Conservation (phyloP, 2,113 vertebrate species). For the Lampris megalopsis region DNA sequence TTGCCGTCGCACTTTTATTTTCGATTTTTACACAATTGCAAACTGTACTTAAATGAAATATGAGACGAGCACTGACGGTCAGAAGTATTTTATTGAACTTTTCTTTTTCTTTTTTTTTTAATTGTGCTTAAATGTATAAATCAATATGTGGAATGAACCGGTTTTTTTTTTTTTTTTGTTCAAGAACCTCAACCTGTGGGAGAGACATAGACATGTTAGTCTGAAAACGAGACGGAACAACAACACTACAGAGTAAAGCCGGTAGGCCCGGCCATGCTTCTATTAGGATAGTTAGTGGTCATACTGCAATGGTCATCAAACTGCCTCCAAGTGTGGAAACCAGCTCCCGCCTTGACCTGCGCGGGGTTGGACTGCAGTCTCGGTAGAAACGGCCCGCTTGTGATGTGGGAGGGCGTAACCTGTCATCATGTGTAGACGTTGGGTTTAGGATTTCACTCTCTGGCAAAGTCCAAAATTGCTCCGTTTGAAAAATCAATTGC, state of each 20-base stretch:
- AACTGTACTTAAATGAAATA: slow-evolving; percentile 57
- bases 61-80: slow-evolving; percentile 81
- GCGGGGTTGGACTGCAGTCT: slow-evolving; percentile 23
- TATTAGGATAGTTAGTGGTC: slow-evolving; percentile 6
- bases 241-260: slow-evolving; percentile 15
- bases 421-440: slow-evolving; percentile 23
- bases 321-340: slow-evolving; percentile 73
- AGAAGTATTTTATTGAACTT: slow-evolving; percentile 76
- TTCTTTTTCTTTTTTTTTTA: slow-evolving; percentile 40
- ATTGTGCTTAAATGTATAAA: slow-evolving; percentile 70
- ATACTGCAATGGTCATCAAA: slow-evolving; percentile 70
- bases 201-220: slow-evolving; percentile 27
- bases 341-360: slow-evolving; percentile 56
- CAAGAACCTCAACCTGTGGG: slow-evolving; percentile 46
- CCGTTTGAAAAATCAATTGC: slow-evolving; percentile 44
- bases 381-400: slow-evolving; percentile 22
- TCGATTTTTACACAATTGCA: slow-evolving; percentile 51
- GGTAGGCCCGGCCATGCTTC: slow-evolving; percentile 40
- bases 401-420: slow-evolving; percentile 26
- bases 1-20: slow-evolving; percentile 27
- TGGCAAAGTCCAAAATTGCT: slow-evolving; percentile 19
- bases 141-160: slow-evolving; percentile 43
- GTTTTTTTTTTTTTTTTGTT: slow-evolving; percentile 1
- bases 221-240: slow-evolving; percentile 29
- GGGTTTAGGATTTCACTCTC: slow-evolving; percentile 12